These are phyloP conservation scores for Sphenopsis melanotis DNA, from an alignment of 2,797 vertebrate genomes.

Conservation along the genomic window DNA sequence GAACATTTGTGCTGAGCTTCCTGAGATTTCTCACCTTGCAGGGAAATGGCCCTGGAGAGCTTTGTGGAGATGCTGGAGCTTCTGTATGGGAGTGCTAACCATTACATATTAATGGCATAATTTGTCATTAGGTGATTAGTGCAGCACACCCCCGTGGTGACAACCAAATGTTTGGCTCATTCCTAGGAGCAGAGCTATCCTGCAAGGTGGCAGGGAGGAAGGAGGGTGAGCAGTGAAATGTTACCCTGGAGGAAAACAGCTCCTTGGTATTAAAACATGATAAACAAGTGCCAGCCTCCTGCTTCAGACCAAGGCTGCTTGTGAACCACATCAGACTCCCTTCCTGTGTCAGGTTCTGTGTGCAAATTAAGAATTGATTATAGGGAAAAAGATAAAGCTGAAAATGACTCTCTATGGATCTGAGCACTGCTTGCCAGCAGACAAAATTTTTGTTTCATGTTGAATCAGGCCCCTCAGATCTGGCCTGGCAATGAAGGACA, in stretches of 20 bases:
- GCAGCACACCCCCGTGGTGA: not conserved
- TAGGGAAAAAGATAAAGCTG: not conserved
- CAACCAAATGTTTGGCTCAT: not conserved
- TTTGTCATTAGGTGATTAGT: constrained; percentile 33
- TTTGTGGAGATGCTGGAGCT: not conserved
- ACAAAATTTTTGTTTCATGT: not conserved
- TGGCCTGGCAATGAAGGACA: not conserved
- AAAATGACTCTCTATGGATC: not conserved
- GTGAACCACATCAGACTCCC: not conserved
- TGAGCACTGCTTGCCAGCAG: not conserved
- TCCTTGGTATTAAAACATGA: not conserved
- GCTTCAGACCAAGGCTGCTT: not conserved
- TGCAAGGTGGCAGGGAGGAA: not conserved
- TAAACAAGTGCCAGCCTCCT: not conserved
- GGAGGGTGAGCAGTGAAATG: not conserved
- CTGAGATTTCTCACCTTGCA: not conserved
- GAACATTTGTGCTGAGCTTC: not conserved
- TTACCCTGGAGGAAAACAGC: not conserved
- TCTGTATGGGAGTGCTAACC: not conserved
- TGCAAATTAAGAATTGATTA: not conserved
- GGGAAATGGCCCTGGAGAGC: not conserved
- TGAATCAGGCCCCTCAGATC: not conserved
- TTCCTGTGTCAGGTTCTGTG: fast-evolving
- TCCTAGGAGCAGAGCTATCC: not conserved
- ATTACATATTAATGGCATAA: constrained; percentile 7